Evolutionary conservation across 2,888 invertebrate species (phyloP), one percentile per base, ranked within the genome.

Genomic region (Tolmerus cingulatus): DNA sequence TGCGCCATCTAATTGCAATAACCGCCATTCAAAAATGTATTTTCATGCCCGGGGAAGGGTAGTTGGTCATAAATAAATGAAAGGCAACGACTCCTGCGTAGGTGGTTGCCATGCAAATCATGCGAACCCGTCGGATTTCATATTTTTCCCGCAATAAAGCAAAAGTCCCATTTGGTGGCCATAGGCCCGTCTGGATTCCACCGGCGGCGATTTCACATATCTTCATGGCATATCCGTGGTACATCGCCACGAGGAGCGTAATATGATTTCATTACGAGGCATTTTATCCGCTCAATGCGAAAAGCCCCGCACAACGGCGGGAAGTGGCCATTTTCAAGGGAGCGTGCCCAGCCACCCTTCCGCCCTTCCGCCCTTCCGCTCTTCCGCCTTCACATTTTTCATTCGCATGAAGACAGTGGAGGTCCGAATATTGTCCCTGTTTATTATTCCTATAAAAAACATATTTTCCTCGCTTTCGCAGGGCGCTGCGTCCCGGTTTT

Each of bases 371-470:
- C 30, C 46, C 66, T 40, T 57, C 40, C 51, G n/a, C 78, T 12
- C 23, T 78, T 40, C 37, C 43, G 79, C 30, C 46, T 40, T 57
- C 40, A 30, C 34, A 57, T 82, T 57, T 82, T 57, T 82, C 82
- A 82, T 66, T 82, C 27, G 51, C 82, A 66, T 66, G 57, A 37
- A 82, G 82, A 55, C 82, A 74, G 74, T 85, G 85, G 85, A 74
- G 46, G 85, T 85, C 85, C 85, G 74, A 74, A 74, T 74, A 85
- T 85, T 85, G 74, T 85, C 74, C 85, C 43, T 46, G 85, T 74
- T 85, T 85, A 85, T 85, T 85, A 85, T 85, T 85, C 85, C 46
- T 74, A 85, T 85, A 85, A 85, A 85, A 85, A 85, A 74, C 85
- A 85, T 85, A 85, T 85, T 85, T 85, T 74, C 74, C 46, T 46